Evolutionary conservation across 2,113 vertebrate species (phyloP).

Genomic region (Mesoclemmys tuberculata): DNA sequence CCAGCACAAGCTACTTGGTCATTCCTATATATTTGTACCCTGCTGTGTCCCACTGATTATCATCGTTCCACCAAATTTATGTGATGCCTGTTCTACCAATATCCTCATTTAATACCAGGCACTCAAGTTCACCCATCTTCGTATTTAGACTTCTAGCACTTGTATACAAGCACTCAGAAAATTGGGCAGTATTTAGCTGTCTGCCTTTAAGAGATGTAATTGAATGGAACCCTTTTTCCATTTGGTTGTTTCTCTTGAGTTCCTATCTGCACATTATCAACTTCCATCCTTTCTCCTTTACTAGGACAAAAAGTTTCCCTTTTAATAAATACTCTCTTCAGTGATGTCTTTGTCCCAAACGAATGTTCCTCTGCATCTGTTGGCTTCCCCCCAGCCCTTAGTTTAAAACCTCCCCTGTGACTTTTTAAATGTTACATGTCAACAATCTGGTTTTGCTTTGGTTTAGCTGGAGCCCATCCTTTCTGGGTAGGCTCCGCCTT

Average conservation of each 20-base stretch:
- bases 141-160: not conserved
- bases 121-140: not conserved
- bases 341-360: not conserved
- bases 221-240: no score
- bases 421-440: not conserved
- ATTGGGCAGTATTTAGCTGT: not conserved
- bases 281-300: not conserved
- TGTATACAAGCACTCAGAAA: not conserved
- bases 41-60: no score
- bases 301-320: not conserved
- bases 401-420: not conserved
- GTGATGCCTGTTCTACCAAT: not conserved
- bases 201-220: no score
- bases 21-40: no score
- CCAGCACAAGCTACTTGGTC: no score
- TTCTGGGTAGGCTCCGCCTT: not conserved
- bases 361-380: not conserved
- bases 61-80: not conserved
- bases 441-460: not conserved
- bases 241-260: not conserved
- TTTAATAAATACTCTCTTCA: not conserved
- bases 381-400: not conserved
- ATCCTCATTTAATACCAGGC: not conserved
- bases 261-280: not conserved
- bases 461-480: not conserved